Percentiles rank a stretch among this genome's conserved stretches.
These are phyloP conservation scores for Pterostichus niger DNA, from an alignment of 2,888 invertebrate species.

Conservation along the genomic window DNA sequence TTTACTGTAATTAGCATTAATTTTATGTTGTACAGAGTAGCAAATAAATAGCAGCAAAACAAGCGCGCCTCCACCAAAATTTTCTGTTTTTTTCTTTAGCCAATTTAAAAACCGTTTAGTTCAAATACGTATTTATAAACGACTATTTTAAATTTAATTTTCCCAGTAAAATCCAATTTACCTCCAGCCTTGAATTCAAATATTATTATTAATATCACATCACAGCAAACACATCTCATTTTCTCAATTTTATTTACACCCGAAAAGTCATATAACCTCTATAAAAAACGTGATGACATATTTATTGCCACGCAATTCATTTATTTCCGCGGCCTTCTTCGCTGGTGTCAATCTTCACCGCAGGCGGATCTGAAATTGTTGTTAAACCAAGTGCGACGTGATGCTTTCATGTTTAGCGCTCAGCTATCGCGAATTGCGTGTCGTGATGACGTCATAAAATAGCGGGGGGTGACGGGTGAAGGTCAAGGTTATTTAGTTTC, in stretches of 20 bases:
- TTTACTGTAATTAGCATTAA: too few relatives aligned
- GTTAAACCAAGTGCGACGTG: conserved; percentile 28
- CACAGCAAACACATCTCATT: not conserved
- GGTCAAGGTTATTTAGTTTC: not conserved
- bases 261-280: not conserved
- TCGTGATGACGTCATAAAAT: not conserved
- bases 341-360: conserved; percentile 30
- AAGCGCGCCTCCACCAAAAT: too few relatives aligned
- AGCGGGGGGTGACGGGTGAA: too few relatives aligned
- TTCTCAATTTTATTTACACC: conserved; percentile 8
- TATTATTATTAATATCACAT: too few relatives aligned
- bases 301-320: conserved; percentile 32
- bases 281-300: conserved; percentile 20
- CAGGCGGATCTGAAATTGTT: conserved; percentile 15
- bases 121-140: too few relatives aligned
- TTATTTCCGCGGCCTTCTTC: conserved; percentile 15
- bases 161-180: too few relatives aligned
- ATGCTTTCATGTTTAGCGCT: conserved; percentile 21
- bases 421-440: not conserved
- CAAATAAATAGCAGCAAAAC: too few relatives aligned
- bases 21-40: too few relatives aligned
- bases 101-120: too few relatives aligned
- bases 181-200: too few relatives aligned
- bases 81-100: too few relatives aligned
- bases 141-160: too few relatives aligned